Base-by-base conservation (phyloP, 1,140 invertebrate genomes). In the Lasaia peninsularis region DNA sequence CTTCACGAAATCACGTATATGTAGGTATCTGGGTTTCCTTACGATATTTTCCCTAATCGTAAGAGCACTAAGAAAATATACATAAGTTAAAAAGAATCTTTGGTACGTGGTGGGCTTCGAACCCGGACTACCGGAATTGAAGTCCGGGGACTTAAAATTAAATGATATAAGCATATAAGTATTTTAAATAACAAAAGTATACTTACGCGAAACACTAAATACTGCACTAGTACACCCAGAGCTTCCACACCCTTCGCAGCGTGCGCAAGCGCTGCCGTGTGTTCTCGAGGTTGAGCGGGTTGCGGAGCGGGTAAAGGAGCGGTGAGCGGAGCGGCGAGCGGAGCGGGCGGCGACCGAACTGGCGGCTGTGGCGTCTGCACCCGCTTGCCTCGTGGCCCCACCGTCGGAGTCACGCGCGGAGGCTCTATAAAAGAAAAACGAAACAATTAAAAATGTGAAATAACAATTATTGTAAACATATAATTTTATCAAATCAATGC, bases 121-220 rank as follows among this genome's bases (percentile, higher is more conserved):
- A n/a, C n/a, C n/a, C n/a, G n/a, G n/a, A n/a, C n/a, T n/a, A n/a
- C n/a, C n/a, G n/a, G n/a, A n/a, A n/a, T n/a, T n/a, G n/a, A n/a
- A n/a, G n/a, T n/a, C n/a, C n/a, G n/a, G n/a, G n/a, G n/a, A n/a
- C n/a, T n/a, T n/a, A n/a, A n/a, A n/a, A n/a, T n/a, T n/a, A n/a
- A n/a, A n/a, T n/a, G n/a, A n/a, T n/a, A n/a, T n/a, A n/a, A n/a
- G n/a, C n/a, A n/a, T n/a, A n/a, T n/a, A 24, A 24, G 21, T 24
- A 28, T 28, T 28, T 28, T 28, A 0, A 28, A 28, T 12, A 49
- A 20, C 34, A 52, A 2, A n/a, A 52, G 14, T 20, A 16, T 58
- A 80, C 92, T 91, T 83, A 95, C 94, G 79, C 93, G 91, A 76
- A 91, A 92, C 60, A 93, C 93, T 51, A 94, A 86, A 80, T 94